Conservation (phyloP, 2,888 invertebrate genomes). For the Sphaeridia pumilis region DNA sequence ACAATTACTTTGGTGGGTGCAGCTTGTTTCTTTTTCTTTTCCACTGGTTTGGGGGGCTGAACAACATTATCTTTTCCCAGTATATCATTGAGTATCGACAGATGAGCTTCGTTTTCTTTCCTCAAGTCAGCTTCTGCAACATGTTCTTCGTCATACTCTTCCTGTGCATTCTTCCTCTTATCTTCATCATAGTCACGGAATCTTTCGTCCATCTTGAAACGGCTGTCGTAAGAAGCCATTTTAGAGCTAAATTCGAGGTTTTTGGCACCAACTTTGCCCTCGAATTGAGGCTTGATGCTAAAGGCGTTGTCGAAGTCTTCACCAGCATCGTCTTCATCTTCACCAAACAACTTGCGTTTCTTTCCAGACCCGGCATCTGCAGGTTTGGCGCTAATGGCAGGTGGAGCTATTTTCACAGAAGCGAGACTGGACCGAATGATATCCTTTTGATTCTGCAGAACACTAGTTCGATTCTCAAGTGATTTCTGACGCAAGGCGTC, state of each 20-base stretch:
- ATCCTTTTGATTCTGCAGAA: constrained; percentile 15
- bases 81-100: constrained; percentile 25
- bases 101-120: constrained; percentile 16
- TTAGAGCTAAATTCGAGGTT: constrained; percentile 28
- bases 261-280: constrained; percentile 26
- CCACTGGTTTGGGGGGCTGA: no score
- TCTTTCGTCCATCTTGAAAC: constrained; percentile 31
- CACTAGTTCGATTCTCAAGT: constrained; percentile 18
- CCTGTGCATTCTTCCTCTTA: no score
- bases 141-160: neutral
- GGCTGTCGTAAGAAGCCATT: constrained; percentile 23
- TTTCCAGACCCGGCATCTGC: neutral
- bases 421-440: constrained; percentile 23
- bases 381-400: neutral
- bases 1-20: constrained; percentile 20
- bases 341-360: neutral
- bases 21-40: no score
- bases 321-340: constrained; percentile 18
- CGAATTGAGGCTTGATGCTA: constrained; percentile 27
- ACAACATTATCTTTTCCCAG: constrained; percentile 22
- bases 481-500: constrained; percentile 27
- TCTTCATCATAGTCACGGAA: constrained; percentile 21
- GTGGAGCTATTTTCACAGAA: neutral
- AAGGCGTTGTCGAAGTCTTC: constrained; percentile 12
- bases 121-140: constrained; percentile 10